These are phyloP conservation scores for Oreortyx pictus DNA, from an alignment of 2,797 vertebrate genomes.

Conservation along the genomic window DNA sequence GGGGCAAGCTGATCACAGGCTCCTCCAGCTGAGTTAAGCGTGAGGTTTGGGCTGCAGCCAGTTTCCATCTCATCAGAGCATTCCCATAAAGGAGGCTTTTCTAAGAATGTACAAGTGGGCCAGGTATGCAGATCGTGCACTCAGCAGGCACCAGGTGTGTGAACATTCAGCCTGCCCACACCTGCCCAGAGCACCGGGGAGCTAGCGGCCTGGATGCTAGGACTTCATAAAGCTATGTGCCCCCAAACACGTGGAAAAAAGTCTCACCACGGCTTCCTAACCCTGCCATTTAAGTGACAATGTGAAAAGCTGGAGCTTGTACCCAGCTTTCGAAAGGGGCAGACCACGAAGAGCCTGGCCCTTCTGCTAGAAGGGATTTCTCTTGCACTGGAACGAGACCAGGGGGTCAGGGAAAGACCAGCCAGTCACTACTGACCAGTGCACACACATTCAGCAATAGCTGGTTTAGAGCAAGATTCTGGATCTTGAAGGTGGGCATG, in stretches of 20 bases:
- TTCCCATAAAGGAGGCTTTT: rapidly evolving
- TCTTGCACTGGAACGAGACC: constrained; percentile 64
- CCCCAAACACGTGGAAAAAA: not conserved
- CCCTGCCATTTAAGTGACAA: not conserved
- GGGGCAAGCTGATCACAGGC: rapidly evolving
- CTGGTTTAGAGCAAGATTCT: not conserved
- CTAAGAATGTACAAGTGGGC: rapidly evolving
- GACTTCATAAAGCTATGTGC: too few relatives aligned
- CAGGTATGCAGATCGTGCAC: rapidly evolving
- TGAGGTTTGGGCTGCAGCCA: not conserved
- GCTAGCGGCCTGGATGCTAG: not conserved
- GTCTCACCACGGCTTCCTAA: not conserved
- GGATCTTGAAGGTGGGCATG: rapidly evolving
- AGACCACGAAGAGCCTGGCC: not conserved
- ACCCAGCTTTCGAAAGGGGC: constrained; percentile 69
- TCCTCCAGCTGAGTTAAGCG: not conserved
- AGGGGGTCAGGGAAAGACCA: constrained; percentile 55
- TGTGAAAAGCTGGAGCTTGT: constrained; percentile 21
- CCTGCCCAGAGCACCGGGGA: not conserved
- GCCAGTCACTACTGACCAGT: constrained; percentile 63
- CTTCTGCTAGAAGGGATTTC: constrained; percentile 70
- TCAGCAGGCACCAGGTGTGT: rapidly evolving
- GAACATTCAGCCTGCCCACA: rapidly evolving
- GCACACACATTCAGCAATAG: not conserved
- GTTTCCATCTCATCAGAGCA: rapidly evolving